Evolutionary conservation across 2,113 vertebrate species (phyloP), one percentile per base, ranked within the genome.

Genomic region (Microtus oregoni): DNA sequence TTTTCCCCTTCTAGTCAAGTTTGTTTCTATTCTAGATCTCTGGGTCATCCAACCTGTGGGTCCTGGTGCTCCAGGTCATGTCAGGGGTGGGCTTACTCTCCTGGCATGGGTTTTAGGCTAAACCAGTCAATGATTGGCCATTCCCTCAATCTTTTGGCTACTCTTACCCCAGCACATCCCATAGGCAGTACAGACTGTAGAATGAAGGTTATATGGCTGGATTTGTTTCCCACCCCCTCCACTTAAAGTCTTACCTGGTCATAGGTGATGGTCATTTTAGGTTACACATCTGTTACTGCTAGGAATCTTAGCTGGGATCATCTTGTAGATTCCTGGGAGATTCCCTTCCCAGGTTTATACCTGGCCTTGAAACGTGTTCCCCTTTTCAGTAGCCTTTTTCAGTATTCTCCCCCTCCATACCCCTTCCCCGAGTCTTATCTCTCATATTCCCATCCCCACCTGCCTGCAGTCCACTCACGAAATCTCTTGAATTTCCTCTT

Each of bases 1-100:
- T 35, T 70, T n/a, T n/a, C 0, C 3, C 30, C 7, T 72, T 7
- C 41, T n/a, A 20, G 7, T 72, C 13, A 0, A 20, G 35, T 72
- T n/a, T n/a, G 17, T 15, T 72, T 72, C 35, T n/a, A 9, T 20
- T 17, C 70, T 72, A 72, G 35, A 17, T 72, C 35, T n/a, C 70
- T 72, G 70, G 0, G 35, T 72, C 7, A 72, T 72, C 35, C 7
- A 72, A 7, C 8, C 35, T n/a, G 17, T n/a, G 35, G 35, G 32
- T n/a, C 35, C 70, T 72, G 17, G 35, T 72, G 35, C 7, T n/a
- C 17, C 70, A n/a, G 35, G 70, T 0, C 3, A 3, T 72, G 15
- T 9, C 70, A 72, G 3, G 35, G 35, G 3, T 72, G 32, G 15
- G 32, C 15, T 72, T 72, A 19, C 7, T 72, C 15, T n/a, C 15